phyloP scores from a whole-genome alignment of 1,140 invertebrate genomes.

The Lerema accius region DNA sequence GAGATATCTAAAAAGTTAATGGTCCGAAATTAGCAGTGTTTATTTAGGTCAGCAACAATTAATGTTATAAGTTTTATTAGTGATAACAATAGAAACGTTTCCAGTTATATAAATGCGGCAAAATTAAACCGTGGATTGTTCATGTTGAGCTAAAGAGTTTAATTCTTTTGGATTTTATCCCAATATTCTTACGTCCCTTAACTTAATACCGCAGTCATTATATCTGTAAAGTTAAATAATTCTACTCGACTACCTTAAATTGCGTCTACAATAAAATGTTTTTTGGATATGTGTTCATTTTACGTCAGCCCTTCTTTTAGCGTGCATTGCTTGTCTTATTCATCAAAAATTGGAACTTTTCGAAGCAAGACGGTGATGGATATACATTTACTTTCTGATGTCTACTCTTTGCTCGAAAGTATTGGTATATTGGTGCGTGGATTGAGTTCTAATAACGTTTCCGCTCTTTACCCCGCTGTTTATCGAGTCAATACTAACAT shows the following conservation, averaged over 20 bases:
- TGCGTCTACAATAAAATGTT: constrained; percentile 20
- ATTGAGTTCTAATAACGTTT: constrained; percentile 66
- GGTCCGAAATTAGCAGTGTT: not conserved
- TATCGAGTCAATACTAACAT: constrained; percentile 61
- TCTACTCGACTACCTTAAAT: constrained; percentile 43
- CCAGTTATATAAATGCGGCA: too few relatives aligned
- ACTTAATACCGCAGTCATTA: constrained; percentile 50
- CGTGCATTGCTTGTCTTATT: not conserved
- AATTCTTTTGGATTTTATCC: constrained; percentile 4
- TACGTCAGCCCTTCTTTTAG: not conserved
- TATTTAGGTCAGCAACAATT: not conserved
- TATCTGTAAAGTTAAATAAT: constrained; percentile 47
- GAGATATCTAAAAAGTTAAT: constrained; percentile 18
- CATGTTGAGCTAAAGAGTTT: not conserved
- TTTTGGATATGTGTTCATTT: not conserved
- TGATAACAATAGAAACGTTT: too few relatives aligned
- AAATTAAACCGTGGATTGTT: not conserved
- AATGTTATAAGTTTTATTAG: too few relatives aligned
- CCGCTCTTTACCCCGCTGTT: constrained; percentile 66
- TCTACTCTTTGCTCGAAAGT: not conserved
- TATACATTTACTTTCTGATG: not conserved
- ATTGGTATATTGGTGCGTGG: constrained; percentile 35
- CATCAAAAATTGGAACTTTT: not conserved
- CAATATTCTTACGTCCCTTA: constrained; percentile 42
- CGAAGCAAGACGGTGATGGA: constrained; percentile 32